Evolutionary conservation across 2,113 vertebrate genomes (phyloP), one percentile per base, ranked within the genome.

Genomic region (Aythya baeri): DNA sequence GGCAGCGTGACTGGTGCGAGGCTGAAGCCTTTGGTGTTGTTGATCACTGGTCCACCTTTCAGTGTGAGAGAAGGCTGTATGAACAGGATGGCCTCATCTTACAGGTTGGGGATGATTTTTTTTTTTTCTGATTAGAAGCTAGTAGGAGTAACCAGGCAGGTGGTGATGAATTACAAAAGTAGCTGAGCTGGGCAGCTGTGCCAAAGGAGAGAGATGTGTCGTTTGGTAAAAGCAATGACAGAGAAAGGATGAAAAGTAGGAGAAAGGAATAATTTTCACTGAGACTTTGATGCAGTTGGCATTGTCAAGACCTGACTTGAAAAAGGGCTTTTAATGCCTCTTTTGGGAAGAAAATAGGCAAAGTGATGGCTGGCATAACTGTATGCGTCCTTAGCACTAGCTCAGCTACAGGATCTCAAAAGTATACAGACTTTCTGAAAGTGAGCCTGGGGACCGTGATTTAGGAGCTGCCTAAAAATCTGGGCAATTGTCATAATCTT

Each of bases 71-170:
- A 68, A 94, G 62, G 82, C 87, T 85, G 43, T 87, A 38, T 34
- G 94, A 79, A 57, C 95, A 83, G 86, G 74, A 91, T 17, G 61
- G 94, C 78, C 55, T 92, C 94, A 44, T 89, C 87, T 41, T 62
- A 9, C 95, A 95, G 95, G 95, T 68, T 75, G 77, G 86, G 72
- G 71, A 32, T 41, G 77, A 7, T 89, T 84, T 46, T 46, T 46
- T 17, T 74, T 41, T 58, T 2, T 75, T 41, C 54, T 61, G 54
- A 9, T 27, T 89, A 85, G 85, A 79, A 83, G 62, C 54, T 34
- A 27, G 15, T 1, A 73, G 84, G 74, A 79, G 43, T 78, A 61
- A 15, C 61, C 1, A 2, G 46, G 9, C 36, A 43, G 65, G 50
- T 15, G 3, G 73, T 14, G 76, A 83, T 65, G 66, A 52, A 12